Evolutionary conservation across 2,888 invertebrate genomes (phyloP).

Genomic region (Resseliella maxima): DNA sequence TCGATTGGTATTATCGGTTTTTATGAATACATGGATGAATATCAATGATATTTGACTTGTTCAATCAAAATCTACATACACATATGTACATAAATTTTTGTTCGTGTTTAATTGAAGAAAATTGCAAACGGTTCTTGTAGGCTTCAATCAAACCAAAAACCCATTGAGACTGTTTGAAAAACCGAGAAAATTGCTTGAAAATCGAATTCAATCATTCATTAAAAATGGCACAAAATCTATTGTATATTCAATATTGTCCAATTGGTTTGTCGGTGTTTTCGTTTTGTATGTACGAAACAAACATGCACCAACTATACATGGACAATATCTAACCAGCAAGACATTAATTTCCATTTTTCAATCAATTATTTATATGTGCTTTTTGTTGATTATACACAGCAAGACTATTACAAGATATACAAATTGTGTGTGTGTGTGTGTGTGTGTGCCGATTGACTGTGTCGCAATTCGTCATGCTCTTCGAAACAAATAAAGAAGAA

Average conservation of each 20-base stretch:
- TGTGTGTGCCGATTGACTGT: background rate
- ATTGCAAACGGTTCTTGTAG: background rate
- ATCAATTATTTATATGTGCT: constrained; percentile 17
- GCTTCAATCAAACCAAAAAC: background rate
- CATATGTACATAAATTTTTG: background rate
- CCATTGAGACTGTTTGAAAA: background rate
- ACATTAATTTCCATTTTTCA: constrained; percentile 11
- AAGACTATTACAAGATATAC: background rate
- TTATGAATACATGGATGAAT: too few species aligned
- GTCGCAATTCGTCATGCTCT: background rate
- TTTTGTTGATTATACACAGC: background rate
- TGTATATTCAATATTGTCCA: background rate
- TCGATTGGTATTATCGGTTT: too few species aligned
- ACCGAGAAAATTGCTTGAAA: too few species aligned
- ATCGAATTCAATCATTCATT: too few species aligned
- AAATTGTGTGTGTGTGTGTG: background rate
- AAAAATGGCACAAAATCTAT: too few species aligned
- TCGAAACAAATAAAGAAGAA: background rate
- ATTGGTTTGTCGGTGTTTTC: background rate
- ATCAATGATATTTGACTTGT: background rate
- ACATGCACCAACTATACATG: background rate
- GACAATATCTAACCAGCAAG: background rate
- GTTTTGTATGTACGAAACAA: background rate
- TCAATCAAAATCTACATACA: background rate
- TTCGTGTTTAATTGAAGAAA: background rate